A percentile compares a stretch with the other conserved stretches of the same genome.
Evolutionary conservation across 2,888 invertebrate genomes (phyloP).

Genomic region (Tenthredo notha): DNA sequence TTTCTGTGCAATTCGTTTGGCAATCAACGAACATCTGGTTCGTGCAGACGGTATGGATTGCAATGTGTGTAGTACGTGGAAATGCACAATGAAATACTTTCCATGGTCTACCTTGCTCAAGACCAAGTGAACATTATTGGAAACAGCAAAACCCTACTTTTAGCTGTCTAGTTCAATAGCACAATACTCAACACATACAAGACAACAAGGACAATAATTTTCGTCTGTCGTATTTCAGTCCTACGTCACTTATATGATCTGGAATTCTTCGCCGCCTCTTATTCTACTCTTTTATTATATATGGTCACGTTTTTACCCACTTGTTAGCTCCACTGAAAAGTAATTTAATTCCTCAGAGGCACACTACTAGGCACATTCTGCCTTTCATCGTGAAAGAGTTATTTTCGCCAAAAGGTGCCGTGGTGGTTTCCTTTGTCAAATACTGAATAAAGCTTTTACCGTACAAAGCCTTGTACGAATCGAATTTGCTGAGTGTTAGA

Average conservation of each 20-base stretch:
- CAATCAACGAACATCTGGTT: background rate
- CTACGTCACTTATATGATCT: background rate
- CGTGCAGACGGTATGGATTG: background rate
- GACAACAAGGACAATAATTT: background rate
- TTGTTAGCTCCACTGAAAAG: background rate
- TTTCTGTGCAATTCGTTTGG: constrained; percentile 35
- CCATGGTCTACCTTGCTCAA: background rate
- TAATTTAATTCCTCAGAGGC: constrained; percentile 5
- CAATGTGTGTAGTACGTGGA: background rate
- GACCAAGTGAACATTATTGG: background rate
- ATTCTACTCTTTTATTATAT: background rate
- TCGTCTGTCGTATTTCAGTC: background rate
- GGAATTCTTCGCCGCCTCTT: background rate
- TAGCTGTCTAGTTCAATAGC: background rate
- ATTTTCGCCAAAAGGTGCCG: background rate
- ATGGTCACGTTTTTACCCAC: background rate
- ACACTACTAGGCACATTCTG: background rate
- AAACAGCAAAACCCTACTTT: background rate
- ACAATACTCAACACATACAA: background rate
- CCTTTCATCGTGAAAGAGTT: background rate
- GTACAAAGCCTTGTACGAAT: background rate
- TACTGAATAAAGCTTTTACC: constrained; percentile 25
- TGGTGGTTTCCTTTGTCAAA: background rate
- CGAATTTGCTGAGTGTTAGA: background rate
- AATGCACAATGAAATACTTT: constrained; percentile 19